Percentiles rank a stretch among this genome's conserved stretches.
These are phyloP conservation scores for Acanthoscelides obtectus DNA, from an alignment of 2,888 invertebrate genomes.

Conservation along the genomic window DNA sequence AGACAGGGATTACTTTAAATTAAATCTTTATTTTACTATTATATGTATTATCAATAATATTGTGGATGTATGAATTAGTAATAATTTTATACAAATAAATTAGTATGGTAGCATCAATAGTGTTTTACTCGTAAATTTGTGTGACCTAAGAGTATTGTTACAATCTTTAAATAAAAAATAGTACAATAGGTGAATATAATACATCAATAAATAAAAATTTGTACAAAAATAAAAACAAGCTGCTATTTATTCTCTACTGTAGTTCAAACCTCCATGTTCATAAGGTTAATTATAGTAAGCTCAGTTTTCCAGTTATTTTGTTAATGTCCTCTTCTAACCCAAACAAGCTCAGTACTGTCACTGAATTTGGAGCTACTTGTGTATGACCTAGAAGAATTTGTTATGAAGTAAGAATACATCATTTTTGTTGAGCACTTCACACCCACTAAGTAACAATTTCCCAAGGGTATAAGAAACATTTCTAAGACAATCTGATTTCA, in stretches of 20 bases:
- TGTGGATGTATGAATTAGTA: background rate
- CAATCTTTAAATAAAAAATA: background rate
- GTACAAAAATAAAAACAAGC: background rate
- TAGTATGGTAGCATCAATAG: background rate
- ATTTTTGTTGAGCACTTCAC: no score
- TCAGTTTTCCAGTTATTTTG: conserved; percentile 32
- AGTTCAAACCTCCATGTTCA: background rate
- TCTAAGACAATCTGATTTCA: no score
- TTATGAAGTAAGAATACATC: no score
- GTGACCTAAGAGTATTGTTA: background rate
- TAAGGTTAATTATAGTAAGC: conserved; percentile 24
- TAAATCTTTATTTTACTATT: background rate
- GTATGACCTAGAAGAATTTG: conserved; percentile 39
- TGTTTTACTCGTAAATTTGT: background rate
- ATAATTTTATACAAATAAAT: background rate
- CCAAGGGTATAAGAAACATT: no score
- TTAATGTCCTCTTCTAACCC: conserved; percentile 48
- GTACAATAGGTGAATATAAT: background rate
- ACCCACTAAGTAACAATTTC: no score
- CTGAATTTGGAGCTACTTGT: conserved; percentile 46
- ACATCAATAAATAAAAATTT: background rate
- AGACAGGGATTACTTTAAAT: conserved; percentile 89
- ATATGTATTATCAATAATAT: background rate
- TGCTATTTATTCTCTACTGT: background rate
- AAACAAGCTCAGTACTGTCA: conserved; percentile 51